A percentile compares a stretch with the other conserved stretches of the same genome.
These are phyloP conservation scores for Diogma glabrata DNA, from an alignment of 2,888 invertebrate species.

Conservation along the genomic window DNA sequence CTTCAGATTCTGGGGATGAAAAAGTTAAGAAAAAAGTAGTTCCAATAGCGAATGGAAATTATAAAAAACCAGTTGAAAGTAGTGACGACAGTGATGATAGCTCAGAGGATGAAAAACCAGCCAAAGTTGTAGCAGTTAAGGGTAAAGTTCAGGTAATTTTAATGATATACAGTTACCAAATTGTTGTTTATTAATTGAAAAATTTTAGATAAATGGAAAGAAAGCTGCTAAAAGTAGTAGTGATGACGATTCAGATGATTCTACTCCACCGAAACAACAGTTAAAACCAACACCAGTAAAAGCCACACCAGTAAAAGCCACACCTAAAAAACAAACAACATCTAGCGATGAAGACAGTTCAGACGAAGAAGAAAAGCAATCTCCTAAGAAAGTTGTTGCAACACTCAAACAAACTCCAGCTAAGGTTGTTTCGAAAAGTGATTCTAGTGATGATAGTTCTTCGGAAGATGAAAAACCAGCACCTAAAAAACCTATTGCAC, in stretches of 20 bases:
- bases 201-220: slow-evolving; percentile 14
- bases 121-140: no score
- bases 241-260: slow-evolving; percentile 23
- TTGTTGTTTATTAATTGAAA: no score
- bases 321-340: slow-evolving; percentile 25
- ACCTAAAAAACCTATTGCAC: slow-evolving; percentile 18
- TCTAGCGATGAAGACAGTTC: slow-evolving; percentile 31
- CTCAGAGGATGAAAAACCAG: slow-evolving; percentile 27
- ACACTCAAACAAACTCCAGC: no score
- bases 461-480: slow-evolving; percentile 22
- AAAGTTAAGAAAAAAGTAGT: slow-evolving; percentile 10
- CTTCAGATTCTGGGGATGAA: slow-evolving; percentile 12
- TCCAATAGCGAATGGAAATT: neutral
- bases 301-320: slow-evolving; percentile 17
- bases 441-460: slow-evolving; percentile 28
- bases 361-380: slow-evolving; percentile 30
- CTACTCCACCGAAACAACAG: slow-evolving; percentile 17
- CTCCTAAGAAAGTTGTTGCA: slow-evolving; percentile 21
- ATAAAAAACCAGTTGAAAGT: neutral
- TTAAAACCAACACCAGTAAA: slow-evolving; percentile 23
- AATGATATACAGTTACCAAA: no score
- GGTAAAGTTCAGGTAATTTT: no score
- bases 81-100: slow-evolving; percentile 29
- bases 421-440: slow-evolving; percentile 21
- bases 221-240: slow-evolving; percentile 17